Conservation (phyloP, 2,797 vertebrate species). For the Notolabrus celidotus region DNA sequence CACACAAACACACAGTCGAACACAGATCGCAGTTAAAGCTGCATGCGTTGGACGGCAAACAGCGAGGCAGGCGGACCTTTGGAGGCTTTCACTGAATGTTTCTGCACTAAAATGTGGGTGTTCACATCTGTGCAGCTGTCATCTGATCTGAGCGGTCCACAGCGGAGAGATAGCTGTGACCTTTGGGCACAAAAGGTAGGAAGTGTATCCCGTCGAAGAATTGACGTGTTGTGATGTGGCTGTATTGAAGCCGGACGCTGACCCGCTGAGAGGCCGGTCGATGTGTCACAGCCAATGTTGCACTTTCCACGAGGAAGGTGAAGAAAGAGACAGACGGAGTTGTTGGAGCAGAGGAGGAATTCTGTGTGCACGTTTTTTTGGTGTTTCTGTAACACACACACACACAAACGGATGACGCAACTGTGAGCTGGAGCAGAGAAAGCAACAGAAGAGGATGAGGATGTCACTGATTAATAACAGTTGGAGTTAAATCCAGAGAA, state of each 20-base stretch:
- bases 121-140: slow-evolving; percentile 32
- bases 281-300: slow-evolving; percentile 72
- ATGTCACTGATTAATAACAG: too few species aligned
- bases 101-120: slow-evolving; percentile 24
- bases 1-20: slow-evolving; percentile 8
- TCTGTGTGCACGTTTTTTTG: not conserved
- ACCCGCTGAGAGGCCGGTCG: slow-evolving; percentile 71
- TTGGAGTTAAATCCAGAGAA: too few species aligned
- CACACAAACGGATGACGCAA: too few species aligned
- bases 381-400: not conserved
- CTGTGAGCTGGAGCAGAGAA: too few species aligned
- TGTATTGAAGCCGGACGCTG: slow-evolving; percentile 68
- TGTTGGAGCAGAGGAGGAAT: slow-evolving; percentile 17
- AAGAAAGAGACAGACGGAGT: slow-evolving; percentile 58
- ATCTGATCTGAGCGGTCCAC: slow-evolving; percentile 53
- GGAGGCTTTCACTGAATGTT: not conserved
- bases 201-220: slow-evolving; percentile 59
- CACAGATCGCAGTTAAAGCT: slow-evolving; percentile 6
- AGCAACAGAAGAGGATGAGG: too few species aligned
- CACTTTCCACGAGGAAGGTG: slow-evolving; percentile 45
- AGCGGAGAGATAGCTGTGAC: slow-evolving; percentile 62
- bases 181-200: slow-evolving; percentile 71
- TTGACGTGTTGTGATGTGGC: slow-evolving; percentile 69
- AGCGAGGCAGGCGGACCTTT: slow-evolving; percentile 2
- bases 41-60: slow-evolving; percentile 9